These are phyloP conservation scores for Epizoanthus illoricatus DNA, from an alignment of 92 coral and sea anemone species.

Conservation along the genomic window DNA sequence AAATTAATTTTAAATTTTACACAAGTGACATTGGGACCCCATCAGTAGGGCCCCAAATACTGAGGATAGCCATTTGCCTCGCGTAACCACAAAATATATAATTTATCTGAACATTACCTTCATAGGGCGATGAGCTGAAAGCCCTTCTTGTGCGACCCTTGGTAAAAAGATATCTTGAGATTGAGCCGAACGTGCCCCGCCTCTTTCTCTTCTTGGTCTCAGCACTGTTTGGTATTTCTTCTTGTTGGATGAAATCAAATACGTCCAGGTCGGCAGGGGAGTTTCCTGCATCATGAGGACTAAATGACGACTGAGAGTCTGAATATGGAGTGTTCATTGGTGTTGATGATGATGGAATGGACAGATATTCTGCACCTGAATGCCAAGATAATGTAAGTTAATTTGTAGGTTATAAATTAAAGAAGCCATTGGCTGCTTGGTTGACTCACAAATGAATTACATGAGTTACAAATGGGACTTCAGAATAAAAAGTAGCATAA, in stretches of 20 bases:
- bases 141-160: slow-evolving; percentile 20
- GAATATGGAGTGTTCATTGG: slow-evolving; percentile 2
- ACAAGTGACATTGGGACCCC: too few species aligned
- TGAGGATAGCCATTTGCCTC: too few species aligned
- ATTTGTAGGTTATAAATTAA: too few species aligned
- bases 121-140: slow-evolving; percentile 8
- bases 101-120: slow-evolving; percentile 18
- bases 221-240: slow-evolving; percentile 5
- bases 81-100: too few species aligned
- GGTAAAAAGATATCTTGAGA: slow-evolving; percentile 66
- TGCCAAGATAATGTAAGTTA: too few species aligned
- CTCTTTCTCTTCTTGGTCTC: slow-evolving; percentile 60
- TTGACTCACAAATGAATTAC: too few species aligned
- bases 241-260: slow-evolving; percentile 59
- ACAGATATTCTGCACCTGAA: slow-evolving; percentile 6
- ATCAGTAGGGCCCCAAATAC: too few species aligned
- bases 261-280: slow-evolving; percentile 69
- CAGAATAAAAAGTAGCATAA: too few species aligned
- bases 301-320: slow-evolving; percentile 22
- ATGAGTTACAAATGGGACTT: too few species aligned
- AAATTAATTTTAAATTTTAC: too few species aligned
- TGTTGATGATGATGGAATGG: slow-evolving; percentile 22
- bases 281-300: slow-evolving; percentile 30
- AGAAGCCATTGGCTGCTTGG: too few species aligned
- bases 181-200: slow-evolving; percentile 65